Base-by-base conservation (phyloP, 92 coral and sea anemone species). In the Parazoanthus darwini region DNA sequence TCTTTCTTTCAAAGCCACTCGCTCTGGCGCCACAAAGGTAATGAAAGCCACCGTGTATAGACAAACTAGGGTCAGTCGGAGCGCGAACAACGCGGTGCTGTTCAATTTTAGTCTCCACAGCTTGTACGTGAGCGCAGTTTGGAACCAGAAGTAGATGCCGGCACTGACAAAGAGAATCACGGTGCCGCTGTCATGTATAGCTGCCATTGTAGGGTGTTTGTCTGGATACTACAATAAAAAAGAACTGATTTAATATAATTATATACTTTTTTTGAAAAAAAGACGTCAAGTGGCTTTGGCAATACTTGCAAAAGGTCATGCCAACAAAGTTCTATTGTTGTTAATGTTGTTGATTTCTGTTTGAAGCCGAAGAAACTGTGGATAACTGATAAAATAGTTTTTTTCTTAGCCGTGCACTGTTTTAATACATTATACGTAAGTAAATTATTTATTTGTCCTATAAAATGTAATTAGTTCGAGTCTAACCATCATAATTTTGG, bases 131-230 rank as follows among this genome's bases (percentile, higher is more conserved):
- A 82, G 65, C 59, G 29, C 86, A 13, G 86, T 82, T 44, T 82
- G 86, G 77, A 82, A 67, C 86, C 86, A 82, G 37, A 82, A 82
- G 86, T 82, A 82, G 39, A 82, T 82, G 23, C 86, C 86, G 35
- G 86, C 86, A 39, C 86, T 66, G 26, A 82, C 86, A 26, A 82
- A 82, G 1, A 82, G 77, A 15, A 66, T 44, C 0, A 82, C 77
- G 18, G 86, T 82, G 58, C 86, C 86, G 15, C 58, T 66, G 59
- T 82, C 86, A 29, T 82, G 86, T 18, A 82, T 66, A 36, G 86
- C 74, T 5, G 86, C 86, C 86, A 81, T 81, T 42, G 86, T 65
- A 10, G 86, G 86, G 13, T 81, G 74, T 42, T 81, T 81, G 54
- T 81, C 86, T 33, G 86, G 86, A 39, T 63, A 81, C 86, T 81